These are phyloP conservation scores for Orius laevigatus DNA, from an alignment of 1,140 invertebrate genomes.

Conservation along the genomic window DNA sequence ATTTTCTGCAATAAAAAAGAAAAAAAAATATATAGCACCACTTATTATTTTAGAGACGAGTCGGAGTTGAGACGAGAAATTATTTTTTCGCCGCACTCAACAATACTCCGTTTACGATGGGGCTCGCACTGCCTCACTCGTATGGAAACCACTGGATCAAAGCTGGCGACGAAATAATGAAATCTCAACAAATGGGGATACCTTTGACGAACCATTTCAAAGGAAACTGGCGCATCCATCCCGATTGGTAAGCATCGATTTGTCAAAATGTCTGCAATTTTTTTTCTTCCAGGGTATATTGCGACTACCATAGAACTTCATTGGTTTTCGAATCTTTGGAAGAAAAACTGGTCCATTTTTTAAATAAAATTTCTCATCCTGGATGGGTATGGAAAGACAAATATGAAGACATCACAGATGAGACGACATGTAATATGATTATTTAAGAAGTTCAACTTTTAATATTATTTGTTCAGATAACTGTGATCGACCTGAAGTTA, in stretches of 20 bases:
- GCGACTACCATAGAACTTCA: slow-evolving; percentile 65
- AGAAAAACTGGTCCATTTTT: slow-evolving; percentile 55
- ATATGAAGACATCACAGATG: slow-evolving; percentile 10
- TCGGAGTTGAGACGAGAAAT: slow-evolving; percentile 59
- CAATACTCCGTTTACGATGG: slow-evolving; percentile 73
- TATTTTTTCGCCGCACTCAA: slow-evolving; percentile 68
- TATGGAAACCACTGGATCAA: slow-evolving; percentile 63
- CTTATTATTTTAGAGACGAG: slow-evolving; percentile 36
- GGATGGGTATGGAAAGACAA: slow-evolving; percentile 35
- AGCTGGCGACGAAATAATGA: slow-evolving; percentile 22
- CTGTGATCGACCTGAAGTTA: slow-evolving; percentile 42
- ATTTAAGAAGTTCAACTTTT: slow-evolving; percentile 3
- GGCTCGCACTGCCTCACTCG: slow-evolving; percentile 56
- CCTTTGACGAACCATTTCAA: slow-evolving; percentile 42
- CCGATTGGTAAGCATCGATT: slow-evolving; percentile 48
- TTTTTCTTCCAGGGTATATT: slow-evolving; percentile 47
- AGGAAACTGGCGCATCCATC: slow-evolving; percentile 72
- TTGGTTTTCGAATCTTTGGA: slow-evolving; percentile 43
- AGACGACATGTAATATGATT: background rate
- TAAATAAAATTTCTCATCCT: slow-evolving; percentile 38
- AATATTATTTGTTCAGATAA: slow-evolving; percentile 30
- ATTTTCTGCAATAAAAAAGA: too few species aligned
- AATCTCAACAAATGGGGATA: slow-evolving; percentile 20
- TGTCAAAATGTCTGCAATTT: slow-evolving; percentile 7
- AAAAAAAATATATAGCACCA: too few species aligned